Base-by-base conservation (phyloP, 2,113 vertebrate species). In the Scalopus aquaticus region DNA sequence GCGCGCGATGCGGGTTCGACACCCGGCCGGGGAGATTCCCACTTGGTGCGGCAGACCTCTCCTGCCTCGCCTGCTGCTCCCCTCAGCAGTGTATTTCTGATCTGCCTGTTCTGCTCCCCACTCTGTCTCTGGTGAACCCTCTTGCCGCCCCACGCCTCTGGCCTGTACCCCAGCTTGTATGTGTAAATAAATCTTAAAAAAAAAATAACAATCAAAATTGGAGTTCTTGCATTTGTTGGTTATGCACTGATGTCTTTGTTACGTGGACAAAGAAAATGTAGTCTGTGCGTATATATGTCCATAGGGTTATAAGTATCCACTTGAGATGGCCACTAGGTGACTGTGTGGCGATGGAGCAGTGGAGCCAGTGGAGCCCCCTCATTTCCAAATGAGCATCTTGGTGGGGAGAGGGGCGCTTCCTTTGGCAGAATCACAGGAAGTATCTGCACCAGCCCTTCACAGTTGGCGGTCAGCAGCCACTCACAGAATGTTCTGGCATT, bases 381-480 rank as follows among this genome's bases (percentile, higher is more conserved):
- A 46, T 91, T 13, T 90, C 70, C 35, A 4, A 77, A 44, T 20
- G 70, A 70, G 3, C 62, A 64, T 1, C 88, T 1, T 17, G 13
- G 2, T 56, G 26, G 30, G 92, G 95, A 95, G 96, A 86, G 39
- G 70, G 76, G 92, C 44, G n/a, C n/a, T n/a, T 82, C 93, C 62
- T 80, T 3, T 54, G 51, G 60, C 72, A 65, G 64, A 64, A 26
- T 39, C 32, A 78, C 60, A 39, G 78, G 58, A 83, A 83, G 37
- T 54, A 19, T 0, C 62, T 76, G 46, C 81, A 39, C 39, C 46
- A 44, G 79, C 1, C 58, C 89, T n/a, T 74, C n/a, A 42, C 69
- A 28, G 16, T 81, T 69, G 35, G n/a, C 88, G 30, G 17, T 93
- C 87, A 42, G 37, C 92, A 46, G 79, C 92, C 49, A 58, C 87